phyloP scores from a whole-genome alignment of 2,113 vertebrate species.

The Podilymbus podiceps region DNA sequence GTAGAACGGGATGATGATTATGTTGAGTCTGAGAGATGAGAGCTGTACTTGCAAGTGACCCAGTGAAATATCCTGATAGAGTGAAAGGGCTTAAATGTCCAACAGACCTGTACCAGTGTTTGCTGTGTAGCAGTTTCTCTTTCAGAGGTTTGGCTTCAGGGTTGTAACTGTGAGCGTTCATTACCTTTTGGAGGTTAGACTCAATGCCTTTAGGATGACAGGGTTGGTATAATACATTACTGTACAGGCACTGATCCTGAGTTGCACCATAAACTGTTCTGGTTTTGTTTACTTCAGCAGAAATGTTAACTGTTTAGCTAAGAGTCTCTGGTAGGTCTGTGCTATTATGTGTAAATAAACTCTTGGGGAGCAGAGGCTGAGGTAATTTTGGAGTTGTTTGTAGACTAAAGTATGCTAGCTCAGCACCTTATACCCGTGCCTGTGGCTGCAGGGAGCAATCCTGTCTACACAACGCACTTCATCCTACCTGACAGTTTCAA shows the following conservation, averaged over 20 bases:
- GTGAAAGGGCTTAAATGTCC: background rate
- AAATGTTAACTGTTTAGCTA: background rate
- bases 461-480: accelerated
- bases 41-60: background rate
- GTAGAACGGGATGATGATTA: background rate
- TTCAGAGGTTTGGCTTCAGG: background rate
- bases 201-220: background rate
- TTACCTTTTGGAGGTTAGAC: background rate
- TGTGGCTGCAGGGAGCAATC: background rate
- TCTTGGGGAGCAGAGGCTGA: background rate
- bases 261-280: background rate
- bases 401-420: background rate
- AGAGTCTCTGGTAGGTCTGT: background rate
- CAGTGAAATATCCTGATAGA: background rate
- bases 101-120: background rate
- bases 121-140: background rate
- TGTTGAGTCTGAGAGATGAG: background rate
- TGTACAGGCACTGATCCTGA: background rate
- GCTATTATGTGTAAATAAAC: background rate
- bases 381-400: background rate
- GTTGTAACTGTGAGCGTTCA: background rate
- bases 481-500: no score
- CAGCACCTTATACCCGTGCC: background rate
- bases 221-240: background rate
- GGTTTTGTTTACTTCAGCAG: background rate